Evolutionary conservation across 1,140 invertebrate genomes (phyloP), one percentile per base, ranked within the genome.

Genomic region (Conus ventricosus): DNA sequence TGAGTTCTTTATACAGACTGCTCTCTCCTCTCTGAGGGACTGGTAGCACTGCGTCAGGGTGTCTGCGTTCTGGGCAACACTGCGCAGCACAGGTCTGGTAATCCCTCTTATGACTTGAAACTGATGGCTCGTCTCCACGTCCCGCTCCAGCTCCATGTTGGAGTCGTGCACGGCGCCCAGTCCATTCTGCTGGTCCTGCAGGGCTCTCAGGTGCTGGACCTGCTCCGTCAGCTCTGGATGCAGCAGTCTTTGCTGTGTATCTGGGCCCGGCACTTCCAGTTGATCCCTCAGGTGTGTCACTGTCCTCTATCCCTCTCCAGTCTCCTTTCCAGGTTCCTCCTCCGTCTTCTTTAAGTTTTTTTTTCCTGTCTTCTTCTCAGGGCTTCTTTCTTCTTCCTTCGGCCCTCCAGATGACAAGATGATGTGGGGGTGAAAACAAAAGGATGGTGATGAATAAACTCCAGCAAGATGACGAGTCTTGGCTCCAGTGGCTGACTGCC

Each of bases 181-280:
- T 80, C 93, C 92, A 88, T 93, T 92, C 17, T 89, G 25, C 25
- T 88, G 87, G 84, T 93, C 92, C 89, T 90, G 84, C 17, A 93
- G 51, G 15, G 92, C 89, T 60, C 91, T 89, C 81, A 91, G 88
- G 25, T 91, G 88, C 51, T 90, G 88, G 10, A 93, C 53, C 67
- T 90, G 87, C 57, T 87, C 84, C 76, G 91, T 88, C 15, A 92
- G 80, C 55, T 93, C 92, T 83, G 82, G 20, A 93, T 91, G 53
- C 76, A 88, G 27, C 78, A 82, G 15, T 93, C 93, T 90, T 90
- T 93, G 15, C 92, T 87, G 17, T 92, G 88, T 39, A 93, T 57
- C 39, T 81, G 51, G 17, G 67, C 76, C 23, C 67, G 82, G 60
- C 87, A 90, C 7, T 93, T 93, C 92, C 13, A 93, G 88, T 6